phyloP scores from a whole-genome alignment of 1,140 invertebrate genomes.

The Ips typographus region DNA sequence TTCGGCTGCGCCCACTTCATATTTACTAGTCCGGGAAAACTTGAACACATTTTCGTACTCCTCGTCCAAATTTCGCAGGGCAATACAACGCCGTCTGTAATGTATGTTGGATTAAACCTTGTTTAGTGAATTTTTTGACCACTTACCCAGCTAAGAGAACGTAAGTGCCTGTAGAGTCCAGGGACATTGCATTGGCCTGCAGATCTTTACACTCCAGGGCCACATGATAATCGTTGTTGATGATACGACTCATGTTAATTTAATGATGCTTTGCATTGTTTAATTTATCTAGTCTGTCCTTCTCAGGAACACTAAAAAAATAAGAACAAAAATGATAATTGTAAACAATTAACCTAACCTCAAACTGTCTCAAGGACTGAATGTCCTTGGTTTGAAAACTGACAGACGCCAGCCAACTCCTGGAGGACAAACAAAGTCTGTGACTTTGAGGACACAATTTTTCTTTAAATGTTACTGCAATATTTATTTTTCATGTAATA shows the following conservation, averaged over 20 bases:
- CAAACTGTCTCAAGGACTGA: too few species aligned
- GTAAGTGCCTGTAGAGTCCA: slow-evolving; percentile 81
- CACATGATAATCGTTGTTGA: slow-evolving; percentile 49
- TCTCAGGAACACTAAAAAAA: too few species aligned
- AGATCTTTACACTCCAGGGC: slow-evolving; percentile 55
- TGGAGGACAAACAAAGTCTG: too few species aligned
- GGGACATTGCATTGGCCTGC: slow-evolving; percentile 89
- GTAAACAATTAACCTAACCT: too few species aligned
- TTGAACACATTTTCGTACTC: slow-evolving; percentile 73
- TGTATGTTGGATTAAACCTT: background rate
- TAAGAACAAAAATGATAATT: too few species aligned
- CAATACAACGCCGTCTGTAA: slow-evolving; percentile 72
- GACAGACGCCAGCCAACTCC: too few species aligned
- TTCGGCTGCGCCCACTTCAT: slow-evolving; percentile 88
- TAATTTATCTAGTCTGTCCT: too few species aligned
- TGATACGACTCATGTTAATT: slow-evolving; percentile 17
- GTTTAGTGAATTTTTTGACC: background rate
- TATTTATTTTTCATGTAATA: too few species aligned
- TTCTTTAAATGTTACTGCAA: too few species aligned
- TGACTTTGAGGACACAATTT: too few species aligned
- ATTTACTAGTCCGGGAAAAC: slow-evolving; percentile 86
- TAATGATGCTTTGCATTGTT: too few species aligned
- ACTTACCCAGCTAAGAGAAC: slow-evolving; percentile 80
- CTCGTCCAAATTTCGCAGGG: slow-evolving; percentile 75
- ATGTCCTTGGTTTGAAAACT: too few species aligned